Evolutionary conservation across 2,888 invertebrate genomes (phyloP).

Genomic region (Bhutanitis thaidina): DNA sequence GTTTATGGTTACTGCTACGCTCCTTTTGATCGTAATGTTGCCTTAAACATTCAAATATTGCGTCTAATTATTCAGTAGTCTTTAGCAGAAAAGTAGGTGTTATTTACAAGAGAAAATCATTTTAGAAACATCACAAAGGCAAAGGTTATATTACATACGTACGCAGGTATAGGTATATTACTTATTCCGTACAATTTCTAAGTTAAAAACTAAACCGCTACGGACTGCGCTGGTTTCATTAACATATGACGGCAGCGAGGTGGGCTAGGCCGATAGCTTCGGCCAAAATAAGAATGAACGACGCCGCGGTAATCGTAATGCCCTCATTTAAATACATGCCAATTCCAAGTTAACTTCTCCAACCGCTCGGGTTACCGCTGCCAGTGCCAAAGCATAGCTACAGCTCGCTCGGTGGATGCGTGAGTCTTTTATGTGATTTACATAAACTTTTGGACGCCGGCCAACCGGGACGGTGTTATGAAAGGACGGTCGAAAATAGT

Average conservation of each 20-base stretch:
- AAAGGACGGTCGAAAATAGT: constrained; percentile 10
- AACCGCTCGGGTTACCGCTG: neutral
- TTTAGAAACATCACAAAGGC: too few species aligned
- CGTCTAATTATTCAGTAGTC: too few species aligned
- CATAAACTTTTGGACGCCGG: constrained; percentile 5
- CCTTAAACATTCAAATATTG: too few species aligned
- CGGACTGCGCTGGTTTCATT: neutral
- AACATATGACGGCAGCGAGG: neutral
- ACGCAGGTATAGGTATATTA: too few species aligned
- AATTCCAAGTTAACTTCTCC: neutral
- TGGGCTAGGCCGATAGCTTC: neutral
- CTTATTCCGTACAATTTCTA: too few species aligned
- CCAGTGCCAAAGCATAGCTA: constrained; percentile 2
- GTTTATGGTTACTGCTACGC: too few species aligned
- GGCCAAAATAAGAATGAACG: neutral
- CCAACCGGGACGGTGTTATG: constrained; percentile 9
- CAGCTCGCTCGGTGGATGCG: neutral
- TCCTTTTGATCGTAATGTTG: too few species aligned
- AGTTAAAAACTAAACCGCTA: too few species aligned
- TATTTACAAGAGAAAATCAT: too few species aligned
- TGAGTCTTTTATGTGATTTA: constrained; percentile 11
- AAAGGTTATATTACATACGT: too few species aligned
- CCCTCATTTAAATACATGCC: neutral
- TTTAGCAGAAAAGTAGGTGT: too few species aligned
- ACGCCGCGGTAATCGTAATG: neutral